Conservation (phyloP, 2,113 vertebrate genomes). For the Istiophorus platypterus region DNA sequence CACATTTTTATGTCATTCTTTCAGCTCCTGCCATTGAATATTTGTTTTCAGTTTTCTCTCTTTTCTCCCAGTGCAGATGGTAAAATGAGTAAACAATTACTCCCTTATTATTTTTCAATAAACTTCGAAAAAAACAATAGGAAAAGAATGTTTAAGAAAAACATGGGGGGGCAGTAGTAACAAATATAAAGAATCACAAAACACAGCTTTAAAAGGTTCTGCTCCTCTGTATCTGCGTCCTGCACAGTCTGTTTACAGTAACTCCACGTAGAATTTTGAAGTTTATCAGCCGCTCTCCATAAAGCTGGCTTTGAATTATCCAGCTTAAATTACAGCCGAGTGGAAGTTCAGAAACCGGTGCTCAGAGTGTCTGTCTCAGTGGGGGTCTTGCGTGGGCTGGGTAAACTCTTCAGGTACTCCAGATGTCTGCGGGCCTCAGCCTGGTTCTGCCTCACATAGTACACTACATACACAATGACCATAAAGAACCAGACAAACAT, state of each 20-base stretch:
- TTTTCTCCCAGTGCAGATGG: constrained; percentile 4
- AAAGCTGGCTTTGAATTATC: constrained; percentile 19
- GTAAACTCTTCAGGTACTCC: constrained; percentile 84
- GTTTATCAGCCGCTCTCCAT: constrained; percentile 16
- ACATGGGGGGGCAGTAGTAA: background rate
- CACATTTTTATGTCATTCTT: constrained; percentile 19
- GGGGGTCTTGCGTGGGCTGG: constrained; percentile 78
- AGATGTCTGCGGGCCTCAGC: constrained; percentile 82
- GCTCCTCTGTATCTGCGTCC: constrained; percentile 18
- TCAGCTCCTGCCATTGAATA: too few species aligned
- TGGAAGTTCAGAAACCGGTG: constrained; percentile 72
- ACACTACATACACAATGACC: constrained; percentile 85
- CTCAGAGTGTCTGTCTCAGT: constrained; percentile 81
- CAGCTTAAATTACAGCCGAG: constrained; percentile 1
- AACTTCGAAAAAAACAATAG: background rate
- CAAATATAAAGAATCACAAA: constrained; percentile 33
- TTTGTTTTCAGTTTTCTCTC: background rate
- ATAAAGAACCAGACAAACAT: constrained; percentile 87
- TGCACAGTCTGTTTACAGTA: constrained; percentile 7
- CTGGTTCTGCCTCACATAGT: constrained; percentile 85
- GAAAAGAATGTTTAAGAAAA: constrained; percentile 19
- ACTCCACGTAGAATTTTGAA: constrained; percentile 22
- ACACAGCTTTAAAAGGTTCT: background rate
- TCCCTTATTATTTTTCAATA: background rate
- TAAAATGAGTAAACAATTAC: background rate